Evolutionary conservation across 2,888 invertebrate genomes (phyloP).

Genomic region (Syrista parreyssii): DNA sequence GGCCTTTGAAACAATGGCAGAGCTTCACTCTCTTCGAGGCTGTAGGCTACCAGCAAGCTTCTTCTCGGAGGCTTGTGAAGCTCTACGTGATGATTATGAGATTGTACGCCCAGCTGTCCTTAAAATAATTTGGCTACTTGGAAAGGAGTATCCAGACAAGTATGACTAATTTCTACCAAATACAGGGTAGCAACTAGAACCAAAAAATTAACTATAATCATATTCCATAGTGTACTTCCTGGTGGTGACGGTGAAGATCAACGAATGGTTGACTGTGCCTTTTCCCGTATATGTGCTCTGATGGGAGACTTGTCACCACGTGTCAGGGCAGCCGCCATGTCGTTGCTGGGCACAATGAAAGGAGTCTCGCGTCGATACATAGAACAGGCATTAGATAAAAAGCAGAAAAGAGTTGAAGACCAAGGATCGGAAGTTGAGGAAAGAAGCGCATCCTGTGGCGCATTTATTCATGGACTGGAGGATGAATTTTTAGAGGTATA

Average conservation of each 20-base stretch:
- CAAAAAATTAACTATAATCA: constrained; percentile 4
- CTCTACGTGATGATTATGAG: constrained; percentile 92
- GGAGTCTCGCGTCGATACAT: constrained; percentile 90
- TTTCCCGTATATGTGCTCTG: constrained; percentile 92
- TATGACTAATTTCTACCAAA: constrained; percentile 59
- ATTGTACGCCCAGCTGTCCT: constrained; percentile 89
- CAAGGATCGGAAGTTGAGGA: constrained; percentile 61
- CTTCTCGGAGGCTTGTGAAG: constrained; percentile 77
- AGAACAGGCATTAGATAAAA: constrained; percentile 97
- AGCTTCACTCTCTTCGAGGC: constrained; percentile 81
- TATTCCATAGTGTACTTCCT: constrained; percentile 70
- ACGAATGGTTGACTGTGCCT: constrained; percentile 94
- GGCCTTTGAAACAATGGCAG: constrained; percentile 87
- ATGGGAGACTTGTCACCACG: constrained; percentile 93
- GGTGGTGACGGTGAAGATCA: constrained; percentile 85
- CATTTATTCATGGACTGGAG: constrained; percentile 97
- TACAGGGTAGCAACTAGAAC: neutral
- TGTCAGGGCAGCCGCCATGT: constrained; percentile 87
- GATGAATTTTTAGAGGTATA: constrained; percentile 89
- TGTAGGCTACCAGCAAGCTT: constrained; percentile 79
- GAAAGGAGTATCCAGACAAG: constrained; percentile 89
- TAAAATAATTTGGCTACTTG: constrained; percentile 86
- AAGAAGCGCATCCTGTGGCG: constrained; percentile 93
- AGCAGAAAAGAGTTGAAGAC: constrained; percentile 68
- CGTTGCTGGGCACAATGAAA: constrained; percentile 86